Conservation (phyloP, 1,140 invertebrate genomes). For the Solenopsis fugax region DNA sequence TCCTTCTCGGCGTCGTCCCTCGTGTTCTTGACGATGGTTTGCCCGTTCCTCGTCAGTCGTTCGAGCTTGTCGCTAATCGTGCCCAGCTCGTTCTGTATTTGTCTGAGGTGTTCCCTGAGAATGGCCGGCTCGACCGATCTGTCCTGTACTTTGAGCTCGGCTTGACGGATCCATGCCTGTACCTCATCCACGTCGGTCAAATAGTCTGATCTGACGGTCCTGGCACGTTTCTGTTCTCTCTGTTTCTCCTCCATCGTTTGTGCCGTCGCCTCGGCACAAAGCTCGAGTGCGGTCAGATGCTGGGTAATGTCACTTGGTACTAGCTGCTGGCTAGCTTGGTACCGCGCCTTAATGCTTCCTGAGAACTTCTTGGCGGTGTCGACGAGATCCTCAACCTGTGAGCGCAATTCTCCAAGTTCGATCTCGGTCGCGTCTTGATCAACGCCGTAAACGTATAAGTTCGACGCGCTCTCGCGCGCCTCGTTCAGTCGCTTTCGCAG, state of each 20-base stretch:
- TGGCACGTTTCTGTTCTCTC: conserved; percentile 94
- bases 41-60: conserved; percentile 91
- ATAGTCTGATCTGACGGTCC: conserved; percentile 93
- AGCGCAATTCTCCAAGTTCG: conserved; percentile 86
- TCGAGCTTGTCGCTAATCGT: conserved; percentile 92
- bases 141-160: conserved; percentile 94
- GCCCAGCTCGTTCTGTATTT: conserved; percentile 92
- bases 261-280: conserved; percentile 92
- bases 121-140: conserved; percentile 91
- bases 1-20: conserved; percentile 92
- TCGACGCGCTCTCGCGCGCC: conserved; percentile 88
- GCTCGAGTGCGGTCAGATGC: conserved; percentile 91
- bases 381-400: conserved; percentile 87
- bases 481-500: conserved; percentile 89
- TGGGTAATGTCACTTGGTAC: conserved; percentile 92
- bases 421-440: conserved; percentile 88
- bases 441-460: conserved; percentile 91
- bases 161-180: conserved; percentile 93
- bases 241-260: conserved; percentile 95
- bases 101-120: conserved; percentile 92
- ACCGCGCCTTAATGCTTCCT: conserved; percentile 89
- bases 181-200: conserved; percentile 92
- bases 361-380: conserved; percentile 89
- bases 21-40: conserved; percentile 92
- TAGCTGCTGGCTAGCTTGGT: conserved; percentile 89